phyloP scores from a whole-genome alignment of 1,140 invertebrate genomes.

The Drosophila ercepeae region DNA sequence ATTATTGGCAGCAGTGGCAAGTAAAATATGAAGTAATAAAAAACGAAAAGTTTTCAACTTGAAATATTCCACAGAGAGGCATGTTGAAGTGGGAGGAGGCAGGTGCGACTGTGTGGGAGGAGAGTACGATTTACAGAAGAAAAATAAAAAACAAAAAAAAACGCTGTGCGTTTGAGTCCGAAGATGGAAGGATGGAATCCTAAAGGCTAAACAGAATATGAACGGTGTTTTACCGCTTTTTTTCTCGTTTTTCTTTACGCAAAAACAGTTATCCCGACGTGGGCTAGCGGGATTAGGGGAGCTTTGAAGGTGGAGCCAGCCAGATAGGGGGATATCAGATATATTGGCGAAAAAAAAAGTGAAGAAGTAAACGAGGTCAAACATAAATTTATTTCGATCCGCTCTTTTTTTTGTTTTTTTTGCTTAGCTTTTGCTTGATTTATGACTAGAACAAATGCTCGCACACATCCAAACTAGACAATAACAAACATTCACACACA shows the following conservation, averaged over 20 bases:
- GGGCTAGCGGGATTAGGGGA: too few relatives aligned
- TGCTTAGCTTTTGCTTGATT: conserved; percentile 73
- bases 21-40: not conserved
- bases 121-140: not conserved
- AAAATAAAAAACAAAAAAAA: not conserved
- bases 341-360: conserved; percentile 51
- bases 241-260: conserved; percentile 16
- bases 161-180: too few relatives aligned
- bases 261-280: not conserved
- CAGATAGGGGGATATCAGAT: conserved; percentile 23
- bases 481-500: not conserved
- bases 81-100: too few relatives aligned
- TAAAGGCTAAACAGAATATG: not conserved
- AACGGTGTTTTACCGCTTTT: not conserved
- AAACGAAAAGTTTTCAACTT: not conserved
- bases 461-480: not conserved
- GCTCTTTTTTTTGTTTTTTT: conserved; percentile 27
- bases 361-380: conserved; percentile 55
- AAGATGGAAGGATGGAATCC: not conserved
- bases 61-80: not conserved
- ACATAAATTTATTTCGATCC: conserved; percentile 69
- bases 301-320: not conserved
- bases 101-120: too few relatives aligned
- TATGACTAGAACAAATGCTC: conserved; percentile 52
- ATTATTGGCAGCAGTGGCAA: not conserved